Percentiles rank a stretch among this genome's conserved stretches.
Evolutionary conservation across 2,113 vertebrate genomes (phyloP).

Genomic region (Canis aureus): DNA sequence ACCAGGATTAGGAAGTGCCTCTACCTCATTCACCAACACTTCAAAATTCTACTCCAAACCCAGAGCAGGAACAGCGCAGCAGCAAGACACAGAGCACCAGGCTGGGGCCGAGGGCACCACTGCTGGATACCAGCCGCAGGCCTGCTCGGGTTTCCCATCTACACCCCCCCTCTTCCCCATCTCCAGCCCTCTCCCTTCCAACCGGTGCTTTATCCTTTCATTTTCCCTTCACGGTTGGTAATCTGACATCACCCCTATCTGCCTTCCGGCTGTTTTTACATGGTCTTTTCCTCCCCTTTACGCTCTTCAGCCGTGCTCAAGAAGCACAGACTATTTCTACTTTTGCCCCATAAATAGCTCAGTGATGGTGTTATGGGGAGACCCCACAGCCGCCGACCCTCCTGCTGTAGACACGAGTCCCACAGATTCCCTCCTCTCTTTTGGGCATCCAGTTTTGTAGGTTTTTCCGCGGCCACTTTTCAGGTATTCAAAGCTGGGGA

Average conservation of each 20-base stretch:
- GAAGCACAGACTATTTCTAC: background rate
- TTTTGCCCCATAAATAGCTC: background rate
- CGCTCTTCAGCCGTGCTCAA: background rate
- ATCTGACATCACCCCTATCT: slow-evolving; percentile 41
- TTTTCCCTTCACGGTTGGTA: background rate
- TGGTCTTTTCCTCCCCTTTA: background rate
- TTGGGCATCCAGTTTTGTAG: background rate
- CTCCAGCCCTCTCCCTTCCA: background rate
- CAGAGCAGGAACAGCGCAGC: background rate
- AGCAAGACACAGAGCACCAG: background rate
- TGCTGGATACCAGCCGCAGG: background rate
- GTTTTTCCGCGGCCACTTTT: slow-evolving; percentile 44
- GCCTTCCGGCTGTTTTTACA: slow-evolving; percentile 9
- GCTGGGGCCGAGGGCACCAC: background rate
- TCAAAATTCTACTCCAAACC: background rate
- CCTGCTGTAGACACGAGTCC: background rate
- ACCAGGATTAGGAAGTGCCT: background rate
- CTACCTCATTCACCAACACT: background rate
- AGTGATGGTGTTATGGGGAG: background rate
- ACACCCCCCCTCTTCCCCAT: too few relatives aligned
- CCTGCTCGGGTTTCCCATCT: background rate
- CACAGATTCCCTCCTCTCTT: background rate
- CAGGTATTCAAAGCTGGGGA: slow-evolving; percentile 53
- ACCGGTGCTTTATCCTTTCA: background rate
- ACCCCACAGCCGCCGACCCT: background rate